phyloP scores from a whole-genome alignment of 2,113 vertebrate genomes.

The Lepus timidus region DNA sequence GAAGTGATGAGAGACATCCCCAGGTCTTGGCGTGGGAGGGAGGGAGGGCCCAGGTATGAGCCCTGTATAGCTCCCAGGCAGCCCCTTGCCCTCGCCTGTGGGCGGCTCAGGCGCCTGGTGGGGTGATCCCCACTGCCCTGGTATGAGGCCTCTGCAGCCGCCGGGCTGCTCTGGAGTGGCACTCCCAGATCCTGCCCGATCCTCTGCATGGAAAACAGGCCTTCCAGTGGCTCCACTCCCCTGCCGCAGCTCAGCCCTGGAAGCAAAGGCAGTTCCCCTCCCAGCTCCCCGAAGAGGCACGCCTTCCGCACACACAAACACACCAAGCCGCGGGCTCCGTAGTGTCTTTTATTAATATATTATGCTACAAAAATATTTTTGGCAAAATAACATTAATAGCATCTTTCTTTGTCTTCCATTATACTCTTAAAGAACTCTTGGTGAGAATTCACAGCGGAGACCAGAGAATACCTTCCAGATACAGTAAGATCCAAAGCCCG shows the following conservation, averaged over 20 bases:
- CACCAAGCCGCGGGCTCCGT: slow-evolving; percentile 71
- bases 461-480: slow-evolving; percentile 66
- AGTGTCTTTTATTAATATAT: slow-evolving; percentile 92
- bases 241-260: not conserved
- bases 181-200: not conserved
- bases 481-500: slow-evolving; percentile 7
- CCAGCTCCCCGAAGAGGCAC: not conserved
- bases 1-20: no score
- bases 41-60: not conserved
- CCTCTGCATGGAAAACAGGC: not conserved
- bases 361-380: slow-evolving; percentile 92
- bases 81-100: not conserved
- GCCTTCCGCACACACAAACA: not conserved
- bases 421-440: slow-evolving; percentile 85
- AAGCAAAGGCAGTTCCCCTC: not conserved
- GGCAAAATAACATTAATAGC: slow-evolving; percentile 91
- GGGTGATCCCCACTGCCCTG: fast-evolving
- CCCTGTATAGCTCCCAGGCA: not conserved
- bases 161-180: not conserved
- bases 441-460: slow-evolving; percentile 85
- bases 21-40: not conserved
- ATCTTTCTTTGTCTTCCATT: slow-evolving; percentile 86
- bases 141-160: not conserved
- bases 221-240: not conserved
- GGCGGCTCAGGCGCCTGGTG: not conserved